Evolutionary conservation across 2,888 invertebrate species (phyloP), one percentile per base, ranked within the genome.

Genomic region (Ceratothoa steindachneri): DNA sequence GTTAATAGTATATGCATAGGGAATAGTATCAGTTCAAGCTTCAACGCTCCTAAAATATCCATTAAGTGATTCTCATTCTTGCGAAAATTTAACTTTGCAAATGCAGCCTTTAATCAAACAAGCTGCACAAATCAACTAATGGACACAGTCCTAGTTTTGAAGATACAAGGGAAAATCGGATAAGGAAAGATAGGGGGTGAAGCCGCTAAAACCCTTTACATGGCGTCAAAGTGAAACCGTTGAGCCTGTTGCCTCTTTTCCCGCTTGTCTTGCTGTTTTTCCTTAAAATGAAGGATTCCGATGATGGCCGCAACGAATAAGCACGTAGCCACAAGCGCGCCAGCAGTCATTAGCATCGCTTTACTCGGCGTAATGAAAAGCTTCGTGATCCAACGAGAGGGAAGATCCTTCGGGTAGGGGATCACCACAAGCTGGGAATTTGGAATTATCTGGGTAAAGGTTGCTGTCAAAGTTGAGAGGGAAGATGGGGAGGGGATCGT

Each of bases 351-450:
- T n/a, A 94, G 85, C 83, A 97, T 95, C 71, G 95, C 87, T 85
- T 94, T 93, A 84, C 95, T 95, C 0, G 97, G 97, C 0, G 96
- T 96, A 0, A 97, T 93, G 87, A 96, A 97, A 19, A 97, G 86
- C 83, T 95, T 93, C 22, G 92, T 93, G 82, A 90, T 90, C 97
- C 97, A 97, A 81, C 88, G 88, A 1, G 87, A 87, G 0, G 95
- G 91, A 71, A 92, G 88, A 77, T 88, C 86, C 0, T 90, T 88
- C 4, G 93, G 95, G 30, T 89, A 89, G 1, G 98, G 98, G 76
- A 97, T 93, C 0, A 99, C 92, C 41, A 97, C 93, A 85, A 99
- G 91, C 85, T 99, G 97, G 0, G 97, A 97, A 83, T 99, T 98
- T 0, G 98, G 98, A 83, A 99, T 97, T 70, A 97, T 90, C 84